These are phyloP conservation scores for Archaeoteleia sp. DNA, from an alignment of 2,888 invertebrate genomes.

Conservation along the genomic window DNA sequence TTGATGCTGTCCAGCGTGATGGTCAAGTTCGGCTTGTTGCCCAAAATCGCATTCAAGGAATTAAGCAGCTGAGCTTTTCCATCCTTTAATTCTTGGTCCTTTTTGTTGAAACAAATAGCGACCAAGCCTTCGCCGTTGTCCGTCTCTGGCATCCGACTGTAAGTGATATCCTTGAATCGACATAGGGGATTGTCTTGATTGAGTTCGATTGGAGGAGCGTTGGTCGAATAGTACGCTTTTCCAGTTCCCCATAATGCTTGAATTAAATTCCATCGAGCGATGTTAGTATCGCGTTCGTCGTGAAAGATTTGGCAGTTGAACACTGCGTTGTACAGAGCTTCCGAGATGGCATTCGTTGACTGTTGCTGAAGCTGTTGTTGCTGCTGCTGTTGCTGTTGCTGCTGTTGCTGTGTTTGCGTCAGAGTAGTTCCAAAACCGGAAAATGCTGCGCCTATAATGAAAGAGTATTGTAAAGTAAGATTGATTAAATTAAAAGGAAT, in stretches of 20 bases:
- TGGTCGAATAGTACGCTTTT: slow-evolving; percentile 86
- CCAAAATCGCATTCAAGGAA: slow-evolving; percentile 83
- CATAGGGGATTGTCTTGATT: slow-evolving; percentile 93
- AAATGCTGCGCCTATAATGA: slow-evolving; percentile 61
- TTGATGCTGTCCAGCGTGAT: slow-evolving; percentile 87
- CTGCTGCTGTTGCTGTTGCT: slow-evolving; percentile 74
- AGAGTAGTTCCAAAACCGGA: slow-evolving; percentile 64
- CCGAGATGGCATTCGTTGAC: slow-evolving; percentile 78
- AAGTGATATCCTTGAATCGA: slow-evolving; percentile 95
- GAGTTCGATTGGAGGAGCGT: slow-evolving; percentile 87
- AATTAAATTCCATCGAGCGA: slow-evolving; percentile 96
- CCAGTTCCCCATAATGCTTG: slow-evolving; percentile 94
- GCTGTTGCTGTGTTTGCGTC: slow-evolving; percentile 57
- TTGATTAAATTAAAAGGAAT: too few relatives aligned
- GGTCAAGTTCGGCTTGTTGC: slow-evolving; percentile 88
- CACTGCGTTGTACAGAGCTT: slow-evolving; percentile 84
- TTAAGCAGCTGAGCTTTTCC: slow-evolving; percentile 76
- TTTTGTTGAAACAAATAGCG: slow-evolving; percentile 88
- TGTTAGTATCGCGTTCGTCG: slow-evolving; percentile 94
- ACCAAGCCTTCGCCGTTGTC: slow-evolving; percentile 95
- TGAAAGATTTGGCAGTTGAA: slow-evolving; percentile 90
- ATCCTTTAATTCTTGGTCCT: slow-evolving; percentile 84
- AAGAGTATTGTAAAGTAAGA: too few relatives aligned
- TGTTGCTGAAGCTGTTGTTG: slow-evolving; percentile 76
- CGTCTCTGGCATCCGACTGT: slow-evolving; percentile 89